These are phyloP conservation scores for Chelon auratus DNA, from an alignment of 2,797 vertebrate species.

Conservation along the genomic window DNA sequence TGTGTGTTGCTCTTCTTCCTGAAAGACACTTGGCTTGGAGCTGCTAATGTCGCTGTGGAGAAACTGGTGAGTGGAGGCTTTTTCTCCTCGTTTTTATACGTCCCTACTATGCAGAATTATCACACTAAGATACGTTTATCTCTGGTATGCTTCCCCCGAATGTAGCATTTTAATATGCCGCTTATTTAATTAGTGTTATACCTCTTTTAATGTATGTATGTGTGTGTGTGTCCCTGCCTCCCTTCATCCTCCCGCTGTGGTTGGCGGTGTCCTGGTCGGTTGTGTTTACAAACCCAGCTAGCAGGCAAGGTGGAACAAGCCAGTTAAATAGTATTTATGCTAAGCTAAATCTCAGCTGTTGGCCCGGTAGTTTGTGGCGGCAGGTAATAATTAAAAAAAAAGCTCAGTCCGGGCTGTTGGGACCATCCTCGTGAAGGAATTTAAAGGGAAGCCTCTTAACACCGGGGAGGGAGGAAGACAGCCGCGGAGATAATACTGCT, in stretches of 20 bases:
- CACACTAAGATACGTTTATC: neutral
- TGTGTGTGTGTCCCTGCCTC: slow-evolving; percentile 9
- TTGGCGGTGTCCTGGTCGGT: slow-evolving; percentile 53
- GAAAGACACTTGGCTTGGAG: slow-evolving; percentile 63
- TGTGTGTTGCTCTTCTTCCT: slow-evolving; percentile 79
- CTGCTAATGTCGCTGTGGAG: slow-evolving; percentile 32
- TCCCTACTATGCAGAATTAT: neutral
- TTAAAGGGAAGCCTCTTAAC: slow-evolving; percentile 42
- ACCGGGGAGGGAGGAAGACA: slow-evolving; percentile 29
- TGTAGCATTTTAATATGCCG: neutral
- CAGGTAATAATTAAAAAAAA: neutral
- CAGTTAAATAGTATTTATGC: slow-evolving; percentile 25
- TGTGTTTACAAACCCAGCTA: slow-evolving; percentile 73
- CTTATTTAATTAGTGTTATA: slow-evolving; percentile 33
- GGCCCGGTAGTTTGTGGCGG: slow-evolving; percentile 9
- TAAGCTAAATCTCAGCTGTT: neutral
- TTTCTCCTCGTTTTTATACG: neutral
- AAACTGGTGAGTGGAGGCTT: slow-evolving; percentile 55
- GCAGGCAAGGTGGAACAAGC: slow-evolving; percentile 24
- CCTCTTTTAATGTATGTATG: slow-evolving; percentile 5
- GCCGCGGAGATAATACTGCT: slow-evolving; percentile 46
- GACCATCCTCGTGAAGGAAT: slow-evolving; percentile 14
- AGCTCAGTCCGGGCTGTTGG: slow-evolving; percentile 13
- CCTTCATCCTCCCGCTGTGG: slow-evolving; percentile 50
- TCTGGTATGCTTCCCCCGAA: rapidly evolving